Evolutionary conservation across 1,140 invertebrate genomes (phyloP), one percentile per base, ranked within the genome.

Genomic region (Spodoptera frugiperda): DNA sequence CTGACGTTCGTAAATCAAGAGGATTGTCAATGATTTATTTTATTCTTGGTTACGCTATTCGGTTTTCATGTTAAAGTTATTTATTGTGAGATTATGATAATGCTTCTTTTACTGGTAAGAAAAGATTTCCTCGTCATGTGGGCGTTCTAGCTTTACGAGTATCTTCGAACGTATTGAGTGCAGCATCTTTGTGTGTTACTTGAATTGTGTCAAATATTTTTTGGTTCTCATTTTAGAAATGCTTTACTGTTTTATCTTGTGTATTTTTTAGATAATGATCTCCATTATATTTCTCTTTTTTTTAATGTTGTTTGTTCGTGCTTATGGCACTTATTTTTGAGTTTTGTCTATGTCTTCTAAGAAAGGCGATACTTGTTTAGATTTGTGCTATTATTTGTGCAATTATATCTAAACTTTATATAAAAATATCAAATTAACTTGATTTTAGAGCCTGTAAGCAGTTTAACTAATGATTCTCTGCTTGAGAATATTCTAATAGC

Each of bases 61-160:
- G 51, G 61, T 68, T 76, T 68, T 76, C 61, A 68, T 67, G 74
- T 68, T n/a, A 30, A 44, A 33, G 51, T 76, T 68, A 76, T 76
- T 67, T 76, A 76, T 67, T 33, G 74, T 76, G 74, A 53, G 74
- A 76, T 76, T 76, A 76, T 76, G 74, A 46, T 76, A 76, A 76
- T 76, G 57, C 12, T 39, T 30, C 9, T 76, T 68, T 46, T 67
- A 46, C 33, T 39, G 17, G 33, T 49, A 51, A 63, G 70, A 46
- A 48, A 59, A 73, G 54, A 61, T 48, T 73, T 59, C 48, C 55
- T 44, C 14, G 3, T 33, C 12, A 73, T 15, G 71, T 73, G 71
- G 71, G 71, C 55, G 71, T 59, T 59, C 44, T 11, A 10, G n/a
- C 59, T 73, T 61, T 73, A n/a, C n/a, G n/a, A n/a, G n/a, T n/a